Evolutionary conservation across 2,113 vertebrate genomes (phyloP).

Genomic region (Phyllopteryx taeniolatus): DNA sequence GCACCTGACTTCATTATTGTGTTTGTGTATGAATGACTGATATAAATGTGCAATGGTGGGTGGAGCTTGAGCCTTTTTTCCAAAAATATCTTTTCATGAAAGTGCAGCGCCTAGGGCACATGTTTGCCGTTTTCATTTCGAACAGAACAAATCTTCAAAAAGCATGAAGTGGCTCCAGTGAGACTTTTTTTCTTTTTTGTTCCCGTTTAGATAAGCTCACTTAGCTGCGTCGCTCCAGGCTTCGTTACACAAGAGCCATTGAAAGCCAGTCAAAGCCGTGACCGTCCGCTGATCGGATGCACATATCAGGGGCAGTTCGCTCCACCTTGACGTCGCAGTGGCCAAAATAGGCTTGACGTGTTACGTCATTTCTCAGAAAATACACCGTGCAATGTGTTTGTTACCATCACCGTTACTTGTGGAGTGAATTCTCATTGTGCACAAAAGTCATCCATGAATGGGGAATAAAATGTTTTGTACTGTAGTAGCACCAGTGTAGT

Average conservation of each 20-base stretch:
- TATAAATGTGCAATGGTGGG: not conserved
- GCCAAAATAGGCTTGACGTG: not conserved
- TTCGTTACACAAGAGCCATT: conserved; percentile 21
- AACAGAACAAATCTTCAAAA: conserved; percentile 23
- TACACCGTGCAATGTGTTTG: not conserved
- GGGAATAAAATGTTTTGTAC: not conserved
- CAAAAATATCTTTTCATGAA: no score
- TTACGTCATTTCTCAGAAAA: conserved; percentile 1
- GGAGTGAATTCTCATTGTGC: not conserved
- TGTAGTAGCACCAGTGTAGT: no score
- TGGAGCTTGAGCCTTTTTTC: no score
- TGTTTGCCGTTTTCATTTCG: not conserved
- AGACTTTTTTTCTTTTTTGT: conserved; percentile 2
- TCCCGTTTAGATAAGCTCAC: conserved; percentile 30
- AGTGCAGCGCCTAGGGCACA: not conserved
- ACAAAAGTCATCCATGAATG: not conserved
- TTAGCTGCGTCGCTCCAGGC: conserved; percentile 2
- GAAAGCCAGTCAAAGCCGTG: conserved; percentile 13
- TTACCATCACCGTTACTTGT: not conserved
- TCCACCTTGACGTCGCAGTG: conserved; percentile 5
- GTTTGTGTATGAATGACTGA: not conserved
- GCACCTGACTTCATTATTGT: not conserved
- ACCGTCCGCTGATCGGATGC: conserved; percentile 19
- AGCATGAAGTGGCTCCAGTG: conserved; percentile 13
- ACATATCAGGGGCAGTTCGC: not conserved